phyloP scores from a whole-genome alignment of 2,797 vertebrate species.

The Dryobates pubescens region DNA sequence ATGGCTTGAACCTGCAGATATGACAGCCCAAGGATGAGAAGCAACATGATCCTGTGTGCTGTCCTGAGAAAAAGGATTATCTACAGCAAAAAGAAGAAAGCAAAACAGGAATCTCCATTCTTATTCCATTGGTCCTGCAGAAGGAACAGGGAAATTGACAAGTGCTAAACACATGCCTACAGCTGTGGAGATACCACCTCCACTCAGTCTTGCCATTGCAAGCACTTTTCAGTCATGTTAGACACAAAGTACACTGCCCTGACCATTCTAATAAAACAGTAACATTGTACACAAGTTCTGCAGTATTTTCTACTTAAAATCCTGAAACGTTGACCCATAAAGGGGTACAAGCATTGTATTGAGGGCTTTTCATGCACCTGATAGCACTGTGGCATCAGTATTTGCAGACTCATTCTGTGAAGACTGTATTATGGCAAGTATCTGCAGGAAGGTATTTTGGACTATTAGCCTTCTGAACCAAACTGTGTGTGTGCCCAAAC shows the following conservation, averaged over 20 bases:
- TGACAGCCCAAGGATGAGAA: background rate
- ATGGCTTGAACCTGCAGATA: background rate
- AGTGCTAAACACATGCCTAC: background rate
- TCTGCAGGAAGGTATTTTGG: background rate
- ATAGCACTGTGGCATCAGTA: background rate
- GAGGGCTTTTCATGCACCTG: background rate
- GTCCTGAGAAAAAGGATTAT: background rate
- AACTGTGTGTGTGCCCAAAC: background rate
- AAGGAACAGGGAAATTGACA: background rate
- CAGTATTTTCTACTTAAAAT: background rate
- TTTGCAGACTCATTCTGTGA: background rate
- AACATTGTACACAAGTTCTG: background rate
- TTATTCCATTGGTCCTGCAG: background rate
- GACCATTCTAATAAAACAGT: background rate
- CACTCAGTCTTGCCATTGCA: background rate
- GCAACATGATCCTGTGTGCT: background rate
- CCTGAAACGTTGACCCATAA: background rate
- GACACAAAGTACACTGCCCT: background rate
- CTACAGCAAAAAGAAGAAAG: background rate
- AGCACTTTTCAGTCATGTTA: background rate
- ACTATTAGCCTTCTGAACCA: background rate
- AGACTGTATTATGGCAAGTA: background rate
- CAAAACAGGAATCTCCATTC: background rate
- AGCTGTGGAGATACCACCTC: background rate
- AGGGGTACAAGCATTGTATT: background rate